Percentiles rank a stretch among this genome's conserved stretches.
Conservation (phyloP, 2,113 vertebrate species). For the Lipotes vexillifer region DNA sequence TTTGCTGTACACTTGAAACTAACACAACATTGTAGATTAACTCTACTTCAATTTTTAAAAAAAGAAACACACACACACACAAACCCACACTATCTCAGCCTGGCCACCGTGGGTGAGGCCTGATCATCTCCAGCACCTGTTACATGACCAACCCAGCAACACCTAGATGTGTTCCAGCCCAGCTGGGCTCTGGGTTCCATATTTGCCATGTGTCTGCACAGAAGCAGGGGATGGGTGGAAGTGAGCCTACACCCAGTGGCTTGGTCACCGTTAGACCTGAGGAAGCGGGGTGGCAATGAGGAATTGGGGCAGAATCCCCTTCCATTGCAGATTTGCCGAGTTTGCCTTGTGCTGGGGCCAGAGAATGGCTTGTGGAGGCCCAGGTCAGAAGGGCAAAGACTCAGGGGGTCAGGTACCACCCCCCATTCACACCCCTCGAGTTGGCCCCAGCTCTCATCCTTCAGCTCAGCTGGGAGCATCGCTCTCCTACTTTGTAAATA, state of each 20-base stretch:
- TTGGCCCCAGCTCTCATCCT: background rate
- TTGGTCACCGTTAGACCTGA: background rate
- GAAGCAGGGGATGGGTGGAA: background rate
- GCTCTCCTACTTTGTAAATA: conserved; percentile 45
- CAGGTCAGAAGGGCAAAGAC: background rate
- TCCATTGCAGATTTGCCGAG: background rate
- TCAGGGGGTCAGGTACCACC: background rate
- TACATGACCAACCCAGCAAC: background rate
- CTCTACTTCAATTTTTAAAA: background rate
- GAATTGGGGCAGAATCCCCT: background rate
- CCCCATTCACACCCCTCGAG: background rate
- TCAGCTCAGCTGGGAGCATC: background rate
- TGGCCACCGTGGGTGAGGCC: background rate
- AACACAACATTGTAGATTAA: background rate
- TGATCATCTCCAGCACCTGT: background rate
- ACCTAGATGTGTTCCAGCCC: background rate
- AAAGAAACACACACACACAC: background rate
- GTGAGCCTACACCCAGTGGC: background rate
- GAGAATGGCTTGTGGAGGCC: background rate
- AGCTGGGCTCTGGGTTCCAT: background rate
- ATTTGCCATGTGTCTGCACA: conserved; percentile 26
- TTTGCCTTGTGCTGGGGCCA: conserved; percentile 27
- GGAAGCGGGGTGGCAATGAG: background rate
- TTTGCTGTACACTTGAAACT: background rate
- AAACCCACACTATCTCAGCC: background rate